Percentiles rank a stretch among this genome's conserved stretches.
Conservation (phyloP, 2,888 invertebrate genomes). For the Parnassius apollo region DNA sequence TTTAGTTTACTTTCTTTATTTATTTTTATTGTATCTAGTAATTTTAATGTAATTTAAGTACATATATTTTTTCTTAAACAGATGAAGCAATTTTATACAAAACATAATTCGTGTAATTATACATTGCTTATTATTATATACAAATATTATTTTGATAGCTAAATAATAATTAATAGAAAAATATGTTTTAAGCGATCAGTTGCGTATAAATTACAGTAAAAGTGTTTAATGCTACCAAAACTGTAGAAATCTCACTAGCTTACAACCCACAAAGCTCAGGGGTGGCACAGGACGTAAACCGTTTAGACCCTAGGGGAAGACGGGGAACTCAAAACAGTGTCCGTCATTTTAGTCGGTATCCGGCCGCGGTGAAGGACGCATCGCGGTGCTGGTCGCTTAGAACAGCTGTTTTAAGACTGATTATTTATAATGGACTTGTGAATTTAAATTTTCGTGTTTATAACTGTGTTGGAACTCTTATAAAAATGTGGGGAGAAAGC, state of each 20-base stretch:
- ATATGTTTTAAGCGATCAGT: too few relatives aligned
- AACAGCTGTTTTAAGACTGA: conserved; percentile 38
- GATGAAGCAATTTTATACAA: too few relatives aligned
- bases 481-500: conserved; percentile 70
- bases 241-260: conserved; percentile 42
- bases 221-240: conserved; percentile 43
- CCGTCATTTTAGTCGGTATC: conserved; percentile 39
- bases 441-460: conserved; percentile 35
- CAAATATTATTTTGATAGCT: too few relatives aligned
- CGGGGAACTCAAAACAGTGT: conserved; percentile 26
- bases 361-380: conserved; percentile 32
- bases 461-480: conserved; percentile 36
- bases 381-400: conserved; percentile 28
- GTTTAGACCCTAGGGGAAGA: conserved; percentile 18
- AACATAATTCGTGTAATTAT: too few relatives aligned
- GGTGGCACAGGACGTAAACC: conserved; percentile 39
- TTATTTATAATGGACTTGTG: conserved; percentile 53
- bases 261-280: conserved; percentile 41
- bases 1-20: too few relatives aligned
- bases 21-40: too few relatives aligned
- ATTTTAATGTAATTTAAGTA: too few relatives aligned
- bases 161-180: too few relatives aligned
- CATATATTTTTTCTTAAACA: too few relatives aligned
- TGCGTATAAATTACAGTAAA: too few relatives aligned
- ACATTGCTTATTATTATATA: too few relatives aligned